Base-by-base conservation (phyloP, 2,797 vertebrate species). In the Heliangelus exortis region DNA sequence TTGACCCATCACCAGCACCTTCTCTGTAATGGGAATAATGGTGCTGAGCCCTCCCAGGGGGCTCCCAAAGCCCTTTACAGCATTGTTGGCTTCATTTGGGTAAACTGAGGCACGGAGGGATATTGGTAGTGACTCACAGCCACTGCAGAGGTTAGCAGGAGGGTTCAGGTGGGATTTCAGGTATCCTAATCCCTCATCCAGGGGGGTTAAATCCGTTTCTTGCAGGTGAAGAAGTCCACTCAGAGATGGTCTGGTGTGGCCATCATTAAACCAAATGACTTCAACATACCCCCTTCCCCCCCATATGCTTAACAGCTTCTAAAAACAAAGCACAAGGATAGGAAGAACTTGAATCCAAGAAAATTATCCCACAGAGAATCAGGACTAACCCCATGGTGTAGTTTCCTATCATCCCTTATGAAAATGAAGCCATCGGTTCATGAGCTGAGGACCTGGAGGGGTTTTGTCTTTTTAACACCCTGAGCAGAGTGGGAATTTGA, bases 81-180 rank as follows among this genome's bases (percentile, higher is more conserved):
- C 26, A 2, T 7, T 1, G 0, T n/a, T 73, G 19, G 7, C 53
- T 80, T 25, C 2, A 0, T 21, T 17, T 5, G 2, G 59, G 71
- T 74, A 92, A 89, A 84, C 43, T 61, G 79, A 95, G 86, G 82
- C 80, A 71, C 1, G 0, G 69, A 19, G n/a, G 3, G 31, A 10
- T 71, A 48, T 51, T 47, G 43, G 34, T 57, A 4, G 12, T 41
- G n/a, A 43, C 31, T 53, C 23, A 15, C 10, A 33, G 19, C 36
- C 51, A 9, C 39, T 25, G 26, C 0, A 1, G 15, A 66, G 36
- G 28, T 39, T 34, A 26, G 15, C 11, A 33, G 33, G 41, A 69
- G 34, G 55, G 15, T 45, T 84, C 13, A 8, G 62, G 45, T 62
- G 67, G 72, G 22, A 43, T 47, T 21, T 58, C 29, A 18, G 8